Base-by-base conservation (phyloP, 30 jellyfish, hydroid and myxozoan species). In the Hydractinia echinata region DNA sequence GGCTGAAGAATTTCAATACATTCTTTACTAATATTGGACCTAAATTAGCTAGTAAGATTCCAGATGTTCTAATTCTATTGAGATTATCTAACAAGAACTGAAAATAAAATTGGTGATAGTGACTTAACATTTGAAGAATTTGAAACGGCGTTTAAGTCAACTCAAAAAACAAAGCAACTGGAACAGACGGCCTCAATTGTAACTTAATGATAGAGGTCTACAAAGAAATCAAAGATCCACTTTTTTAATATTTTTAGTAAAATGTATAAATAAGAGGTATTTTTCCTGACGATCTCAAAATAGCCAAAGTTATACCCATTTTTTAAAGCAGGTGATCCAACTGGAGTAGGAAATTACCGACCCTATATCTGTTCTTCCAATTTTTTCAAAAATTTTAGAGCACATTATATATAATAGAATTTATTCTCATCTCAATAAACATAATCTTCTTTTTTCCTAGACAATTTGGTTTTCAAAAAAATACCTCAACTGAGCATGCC, bases 281-380 rank as follows among this genome's bases (percentile, higher is more conserved):
- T 30, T 30, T 30, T 30, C 44, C 44, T 30, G 44, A 30, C 44
- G 44, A 30, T 30, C 44, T 30, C 44, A 30, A 30, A 30, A 30
- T 30, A 30, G 44, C 44, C 44, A 30, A 30, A 30, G 44, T 30
- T 30, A 30, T 30, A 30, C 44, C 44, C 44, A 30, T 30, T 30
- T 30, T n/a, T 30, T 30, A 0, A 30, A 30, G 44, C 44, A 30
- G 44, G 44, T 30, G 44, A 30, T 30, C 2, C 44, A 30, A 30
- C n/a, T n/a, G n/a, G n/a, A n/a, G n/a, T n/a, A 30, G 44, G 44
- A 30, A 30, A 58, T 58, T 58, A 58, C 69, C 69, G 69, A 13
- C 69, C n/a, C 69, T 58, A 58, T n/a, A n/a, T 58, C 69, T 58
- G 69, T 58, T 58, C 69, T 58, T 58, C 69, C 3, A 58, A 58